Base-by-base conservation (phyloP, 2,113 vertebrate species). In the Mustelus asterias region DNA sequence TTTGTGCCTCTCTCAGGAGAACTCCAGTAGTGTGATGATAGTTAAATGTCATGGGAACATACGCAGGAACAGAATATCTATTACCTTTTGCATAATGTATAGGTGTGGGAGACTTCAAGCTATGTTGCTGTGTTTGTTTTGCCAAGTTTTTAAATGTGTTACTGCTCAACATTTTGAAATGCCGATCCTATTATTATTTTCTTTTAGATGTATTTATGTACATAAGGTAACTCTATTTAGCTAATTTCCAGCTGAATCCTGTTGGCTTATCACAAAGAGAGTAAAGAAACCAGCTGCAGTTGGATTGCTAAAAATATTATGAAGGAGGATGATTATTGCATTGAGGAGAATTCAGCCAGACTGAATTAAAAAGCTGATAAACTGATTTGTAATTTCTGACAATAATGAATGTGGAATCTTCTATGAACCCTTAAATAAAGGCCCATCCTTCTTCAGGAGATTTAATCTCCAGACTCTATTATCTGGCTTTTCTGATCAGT, bases 141-240 rank as follows among this genome's bases (percentile, higher is more conserved):
- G 88, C 48, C 29, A 4, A 60, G 29, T 90, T 90, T 54, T 90
- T 63, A 63, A 90, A 90, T 90, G 54, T 90, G 88, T 90, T 90
- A 63, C 88, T 33, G 88, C 13, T 90, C 54, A 90, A 90, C 88
- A 63, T 90, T 90, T 58, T 90, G 88, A 63, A 90, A 63, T 90
- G 88, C 63, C 26, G 88, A 90, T 58, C 88, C 33, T 29, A 48
- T 89, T 90, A 90, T 90, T 90, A 90, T 63, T 90, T 90, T 33
- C 48, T 90, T 90, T 63, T 18, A 58, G 1, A 63, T 63, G 29
- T 90, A 90, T 90, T 90, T 63, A n/a, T 90, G 88, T 90, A 60
- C 29, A 90, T 76, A n/a, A 90, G 88, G 26, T 63, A 60, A 10
- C 88, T 90, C 29, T 90, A 60, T 63, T 90, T 90, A 63, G 88